These are phyloP conservation scores for Cephus nigrinus DNA, from an alignment of 2,888 invertebrate genomes.

Conservation along the genomic window DNA sequence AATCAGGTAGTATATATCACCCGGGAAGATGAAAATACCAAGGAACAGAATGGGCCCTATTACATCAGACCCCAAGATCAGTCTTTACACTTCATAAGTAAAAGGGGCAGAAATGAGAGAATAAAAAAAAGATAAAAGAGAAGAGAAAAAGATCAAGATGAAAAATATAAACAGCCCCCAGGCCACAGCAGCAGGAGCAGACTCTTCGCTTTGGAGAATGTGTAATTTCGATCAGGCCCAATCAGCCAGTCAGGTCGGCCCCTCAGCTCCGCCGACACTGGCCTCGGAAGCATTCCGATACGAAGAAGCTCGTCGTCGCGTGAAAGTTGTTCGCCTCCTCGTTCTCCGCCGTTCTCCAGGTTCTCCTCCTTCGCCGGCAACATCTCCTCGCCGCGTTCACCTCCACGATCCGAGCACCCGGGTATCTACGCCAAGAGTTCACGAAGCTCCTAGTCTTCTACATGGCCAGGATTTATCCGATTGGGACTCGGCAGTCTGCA, in stretches of 20 bases:
- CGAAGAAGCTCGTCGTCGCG: constrained; percentile 52
- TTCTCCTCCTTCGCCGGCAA: constrained; percentile 16
- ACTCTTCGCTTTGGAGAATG: too few relatives aligned
- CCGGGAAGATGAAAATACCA: too few relatives aligned
- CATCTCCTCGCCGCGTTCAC: not conserved
- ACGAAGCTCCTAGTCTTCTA: constrained; percentile 14
- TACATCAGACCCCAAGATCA: too few relatives aligned
- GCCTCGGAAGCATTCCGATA: constrained; percentile 42
- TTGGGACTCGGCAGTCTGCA: too few relatives aligned
- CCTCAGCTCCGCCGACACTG: constrained; percentile 32
- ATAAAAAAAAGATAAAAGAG: too few relatives aligned
- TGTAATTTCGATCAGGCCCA: too few relatives aligned
- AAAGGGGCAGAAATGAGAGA: too few relatives aligned
- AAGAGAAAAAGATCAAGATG: not conserved
- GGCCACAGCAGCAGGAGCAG: too few relatives aligned
- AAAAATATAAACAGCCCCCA: too few relatives aligned
- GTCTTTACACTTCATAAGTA: too few relatives aligned
- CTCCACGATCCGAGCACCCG: constrained; percentile 9
- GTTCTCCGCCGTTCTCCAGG: constrained; percentile 16
- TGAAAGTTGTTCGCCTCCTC: constrained; percentile 53
- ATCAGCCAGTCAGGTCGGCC: constrained; percentile 8
- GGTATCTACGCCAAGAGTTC: not conserved
- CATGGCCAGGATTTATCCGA: not conserved
- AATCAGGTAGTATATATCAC: too few relatives aligned
- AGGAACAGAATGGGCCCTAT: too few relatives aligned